Conservation (phyloP, 2,113 vertebrate genomes). For the Pterocles gutturalis region DNA sequence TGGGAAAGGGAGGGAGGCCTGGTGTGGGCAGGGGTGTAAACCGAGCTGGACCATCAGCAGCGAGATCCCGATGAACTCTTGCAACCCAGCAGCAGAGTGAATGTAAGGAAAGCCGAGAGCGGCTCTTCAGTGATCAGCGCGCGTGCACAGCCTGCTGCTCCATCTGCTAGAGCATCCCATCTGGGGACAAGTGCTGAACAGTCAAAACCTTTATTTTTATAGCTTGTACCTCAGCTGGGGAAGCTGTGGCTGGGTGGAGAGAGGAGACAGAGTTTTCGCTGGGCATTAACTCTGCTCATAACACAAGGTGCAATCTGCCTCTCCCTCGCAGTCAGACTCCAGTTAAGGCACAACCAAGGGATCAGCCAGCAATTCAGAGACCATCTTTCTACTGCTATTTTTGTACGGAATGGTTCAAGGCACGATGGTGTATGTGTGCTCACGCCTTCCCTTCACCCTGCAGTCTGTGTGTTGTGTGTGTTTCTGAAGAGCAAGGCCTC, state of each 20-base stretch:
- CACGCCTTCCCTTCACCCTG: slow-evolving; percentile 32
- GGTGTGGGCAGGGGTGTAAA: background rate
- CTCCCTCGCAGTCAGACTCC: background rate
- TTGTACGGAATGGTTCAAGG: slow-evolving; percentile 53
- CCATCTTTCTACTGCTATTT: slow-evolving; percentile 66
- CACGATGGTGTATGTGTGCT: slow-evolving; percentile 41
- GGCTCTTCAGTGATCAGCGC: background rate
- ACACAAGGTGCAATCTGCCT: background rate
- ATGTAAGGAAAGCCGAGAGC: background rate
- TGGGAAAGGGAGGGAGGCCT: slow-evolving; percentile 32
- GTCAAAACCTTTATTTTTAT: slow-evolving; percentile 75
- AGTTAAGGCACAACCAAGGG: slow-evolving; percentile 22
- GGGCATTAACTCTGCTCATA: slow-evolving; percentile 40
- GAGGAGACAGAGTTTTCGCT: background rate
- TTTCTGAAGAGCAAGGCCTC: slow-evolving; percentile 47
- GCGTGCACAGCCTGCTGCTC: background rate
- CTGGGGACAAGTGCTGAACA: background rate
- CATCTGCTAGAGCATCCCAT: background rate
- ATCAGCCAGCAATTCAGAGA: slow-evolving; percentile 58
- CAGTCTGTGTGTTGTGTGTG: slow-evolving; percentile 28
- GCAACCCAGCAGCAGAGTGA: background rate
- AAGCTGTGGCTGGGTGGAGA: slow-evolving; percentile 28
- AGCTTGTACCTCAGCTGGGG: slow-evolving; percentile 44
- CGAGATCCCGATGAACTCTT: background rate
- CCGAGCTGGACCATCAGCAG: background rate